Base-by-base conservation (phyloP, 1,140 invertebrate genomes). In the Galendromus occidentalis region DNA sequence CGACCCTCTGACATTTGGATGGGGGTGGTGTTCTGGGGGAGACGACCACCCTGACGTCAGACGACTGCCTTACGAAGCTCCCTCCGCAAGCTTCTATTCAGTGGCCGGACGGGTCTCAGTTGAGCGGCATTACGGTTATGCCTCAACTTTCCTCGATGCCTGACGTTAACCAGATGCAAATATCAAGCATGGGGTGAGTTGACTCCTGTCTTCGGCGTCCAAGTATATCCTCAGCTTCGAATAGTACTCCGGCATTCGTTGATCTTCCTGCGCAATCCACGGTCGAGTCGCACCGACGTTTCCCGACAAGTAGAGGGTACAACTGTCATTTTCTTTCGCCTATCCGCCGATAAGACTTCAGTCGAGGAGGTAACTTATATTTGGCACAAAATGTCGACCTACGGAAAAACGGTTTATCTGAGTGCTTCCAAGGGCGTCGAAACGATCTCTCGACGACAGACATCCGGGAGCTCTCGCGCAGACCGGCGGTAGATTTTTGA, bases 1-100 rank as follows among this genome's bases (percentile, higher is more conserved):
- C 51, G 51, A 59, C 51, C 12, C 51, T 59, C 25, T 59, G 51
- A 59, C 51, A 59, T 17, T 25, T 59, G 14, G 51, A 59, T 33
- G 51, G 33, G 51, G 51, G 51, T 59, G 51, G 51, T 17, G 51
- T 59, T 22, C 51, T 59, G 14, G 51, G 51, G 14, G 14, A 59
- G 33, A 59, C 22, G 14, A 59, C 51, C 22, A 25, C 51, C 20
- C 51, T 59, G 25, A 25, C 14, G n/a, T 22, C 25, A 14, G 51
- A 59, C 33, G 51, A 59, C 33, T 59, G 51, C 51, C 33, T 59
- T 25, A 59, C 51, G 14, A 59, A 25, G 14, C 14, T 59, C 17
- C 51, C 51, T 22, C 12, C 25, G 2, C 51, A 59, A 22, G 14
- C 45, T 22, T 22, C 45, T 7, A 14, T 47, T 20, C 51, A 59